These are phyloP conservation scores for Australoheros facetus DNA, from an alignment of 2,797 vertebrate genomes.

Conservation along the genomic window DNA sequence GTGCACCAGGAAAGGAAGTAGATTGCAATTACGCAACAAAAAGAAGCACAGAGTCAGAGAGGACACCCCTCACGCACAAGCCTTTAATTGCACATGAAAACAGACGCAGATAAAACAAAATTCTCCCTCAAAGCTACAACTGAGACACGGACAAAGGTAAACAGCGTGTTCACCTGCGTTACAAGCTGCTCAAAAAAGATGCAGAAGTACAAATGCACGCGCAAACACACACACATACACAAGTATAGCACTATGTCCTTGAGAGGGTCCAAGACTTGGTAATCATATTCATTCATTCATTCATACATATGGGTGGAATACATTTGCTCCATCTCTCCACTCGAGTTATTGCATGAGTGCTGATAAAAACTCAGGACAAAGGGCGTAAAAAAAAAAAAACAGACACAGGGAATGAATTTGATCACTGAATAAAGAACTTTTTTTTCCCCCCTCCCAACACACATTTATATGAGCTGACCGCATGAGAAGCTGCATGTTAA, in stretches of 20 bases:
- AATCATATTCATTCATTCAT: conserved; percentile 80
- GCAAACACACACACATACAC: background rate
- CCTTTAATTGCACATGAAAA: conserved; percentile 26
- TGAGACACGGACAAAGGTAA: conserved; percentile 22
- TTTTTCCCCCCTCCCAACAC: background rate
- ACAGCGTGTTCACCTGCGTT: conserved; percentile 22
- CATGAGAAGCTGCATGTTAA: conserved; percentile 23
- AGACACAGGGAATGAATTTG: conserved; percentile 47
- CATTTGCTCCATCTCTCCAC: conserved; percentile 66
- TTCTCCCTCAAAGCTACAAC: background rate
- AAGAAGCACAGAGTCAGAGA: conserved; percentile 23
- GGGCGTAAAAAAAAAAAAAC: conserved; percentile 13
- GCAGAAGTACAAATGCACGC: background rate
- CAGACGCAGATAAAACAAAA: background rate
- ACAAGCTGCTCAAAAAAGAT: conserved; percentile 16
- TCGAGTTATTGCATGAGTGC: conserved; percentile 67
- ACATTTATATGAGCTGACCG: conserved; percentile 35
- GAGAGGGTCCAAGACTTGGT: conserved; percentile 69
- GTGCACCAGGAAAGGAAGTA: conserved; percentile 20
- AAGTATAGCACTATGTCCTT: conserved; percentile 74
- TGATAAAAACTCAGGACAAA: conserved; percentile 60
- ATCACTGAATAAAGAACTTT: conserved; percentile 48
- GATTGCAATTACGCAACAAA: conserved; percentile 46
- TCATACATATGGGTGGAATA: conserved; percentile 77
- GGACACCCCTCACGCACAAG: conserved; percentile 17